Conservation (phyloP, 2,113 vertebrate genomes). For the Phocoena sinus region DNA sequence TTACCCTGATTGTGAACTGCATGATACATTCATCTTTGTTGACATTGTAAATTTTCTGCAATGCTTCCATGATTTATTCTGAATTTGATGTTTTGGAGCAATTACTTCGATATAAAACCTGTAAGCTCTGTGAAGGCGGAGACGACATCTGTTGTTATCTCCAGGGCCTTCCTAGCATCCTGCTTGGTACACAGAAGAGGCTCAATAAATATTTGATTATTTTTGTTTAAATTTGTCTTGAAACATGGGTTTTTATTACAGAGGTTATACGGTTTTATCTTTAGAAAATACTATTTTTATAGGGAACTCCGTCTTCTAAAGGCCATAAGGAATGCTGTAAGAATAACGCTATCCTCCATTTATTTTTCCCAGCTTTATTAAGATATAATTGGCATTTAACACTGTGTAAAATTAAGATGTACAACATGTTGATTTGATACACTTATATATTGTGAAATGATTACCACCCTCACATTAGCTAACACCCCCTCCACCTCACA, state of each 20-base stretch:
- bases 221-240: slow-evolving; percentile 24
- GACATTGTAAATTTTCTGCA: slow-evolving; percentile 13
- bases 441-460: neutral
- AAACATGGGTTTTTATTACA: slow-evolving; percentile 15
- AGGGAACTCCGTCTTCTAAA: neutral
- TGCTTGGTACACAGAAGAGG: neutral
- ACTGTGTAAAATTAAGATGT: neutral
- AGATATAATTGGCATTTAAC: neutral
- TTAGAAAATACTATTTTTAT: slow-evolving; percentile 29
- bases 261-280: neutral
- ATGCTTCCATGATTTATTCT: slow-evolving; percentile 8
- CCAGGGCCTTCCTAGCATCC: neutral
- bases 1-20: neutral
- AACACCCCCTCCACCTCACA: neutral
- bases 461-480: neutral
- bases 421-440: neutral
- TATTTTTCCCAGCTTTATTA: neutral
- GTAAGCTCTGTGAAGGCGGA: neutral
- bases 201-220: slow-evolving; percentile 44
- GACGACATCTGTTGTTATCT: neutral
- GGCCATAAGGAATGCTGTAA: neutral
- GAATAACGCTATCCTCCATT: neutral
- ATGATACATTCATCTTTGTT: slow-evolving; percentile 1
- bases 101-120: slow-evolving; percentile 40
- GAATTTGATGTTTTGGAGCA: slow-evolving; percentile 6